A percentile compares a stretch with the other conserved stretches of the same genome.
These are phyloP conservation scores for Pelvicachromis taeniatus DNA, from an alignment of 2,113 vertebrate genomes.

Conservation along the genomic window DNA sequence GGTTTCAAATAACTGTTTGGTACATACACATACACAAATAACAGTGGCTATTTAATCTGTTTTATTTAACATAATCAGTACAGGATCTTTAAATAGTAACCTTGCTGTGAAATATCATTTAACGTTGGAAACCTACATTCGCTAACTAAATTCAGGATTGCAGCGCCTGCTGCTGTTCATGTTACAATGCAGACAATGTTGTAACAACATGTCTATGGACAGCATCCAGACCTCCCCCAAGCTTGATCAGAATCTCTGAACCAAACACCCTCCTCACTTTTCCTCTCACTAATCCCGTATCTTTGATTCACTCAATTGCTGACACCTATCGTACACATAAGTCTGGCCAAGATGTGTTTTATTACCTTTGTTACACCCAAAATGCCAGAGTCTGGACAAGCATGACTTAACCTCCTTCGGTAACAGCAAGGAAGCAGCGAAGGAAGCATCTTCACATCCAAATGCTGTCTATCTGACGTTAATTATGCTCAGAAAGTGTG, in stretches of 20 bases:
- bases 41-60: not conserved
- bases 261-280: not conserved
- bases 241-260: not conserved
- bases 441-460: not conserved
- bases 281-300: not conserved
- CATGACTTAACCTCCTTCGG: not conserved
- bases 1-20: not conserved
- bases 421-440: not conserved
- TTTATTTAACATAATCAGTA: not conserved
- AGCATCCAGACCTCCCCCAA: not conserved
- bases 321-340: conserved; percentile 30
- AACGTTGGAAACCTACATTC: not conserved
- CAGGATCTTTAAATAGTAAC: not conserved
- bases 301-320: conserved; percentile 24
- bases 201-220: not conserved
- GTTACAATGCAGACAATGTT: not conserved
- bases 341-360: conserved; percentile 2
- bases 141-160: not conserved
- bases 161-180: not conserved
- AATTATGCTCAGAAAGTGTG: not conserved
- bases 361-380: not conserved
- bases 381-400: not conserved
- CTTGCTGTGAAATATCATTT: not conserved
- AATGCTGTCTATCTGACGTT: not conserved
- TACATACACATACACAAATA: not conserved